phyloP scores from a whole-genome alignment of 2,113 vertebrate genomes.

The Otis tarda region DNA sequence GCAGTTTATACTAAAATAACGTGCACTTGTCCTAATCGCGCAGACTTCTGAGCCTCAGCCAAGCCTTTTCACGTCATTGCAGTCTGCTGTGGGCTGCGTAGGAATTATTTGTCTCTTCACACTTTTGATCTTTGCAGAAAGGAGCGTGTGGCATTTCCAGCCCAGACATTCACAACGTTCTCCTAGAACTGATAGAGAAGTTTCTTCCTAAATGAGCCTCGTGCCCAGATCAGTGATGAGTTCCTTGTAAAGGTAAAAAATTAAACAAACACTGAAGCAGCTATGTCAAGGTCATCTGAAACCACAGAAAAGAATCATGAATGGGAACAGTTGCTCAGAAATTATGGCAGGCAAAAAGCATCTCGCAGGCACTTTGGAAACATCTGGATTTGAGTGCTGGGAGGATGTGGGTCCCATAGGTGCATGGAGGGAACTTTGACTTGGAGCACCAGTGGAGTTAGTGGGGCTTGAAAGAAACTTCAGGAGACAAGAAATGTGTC shows the following conservation, averaged over 20 bases:
- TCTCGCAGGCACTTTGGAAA: neutral
- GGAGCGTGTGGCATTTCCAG: constrained; percentile 4
- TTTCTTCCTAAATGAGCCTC: neutral
- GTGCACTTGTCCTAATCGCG: neutral
- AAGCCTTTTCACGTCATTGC: constrained; percentile 8
- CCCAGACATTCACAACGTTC: neutral
- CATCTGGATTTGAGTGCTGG: fast-evolving
- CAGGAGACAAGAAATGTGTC: neutral
- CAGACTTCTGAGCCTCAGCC: neutral
- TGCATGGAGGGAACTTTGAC: neutral
- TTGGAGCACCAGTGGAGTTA: neutral
- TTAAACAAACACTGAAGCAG: neutral
- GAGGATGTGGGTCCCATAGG: neutral
- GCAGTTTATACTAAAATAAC: constrained; percentile 39
- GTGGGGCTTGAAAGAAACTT: neutral
- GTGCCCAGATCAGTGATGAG: neutral
- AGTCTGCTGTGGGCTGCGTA: neutral
- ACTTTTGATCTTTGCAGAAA: constrained; percentile 29
- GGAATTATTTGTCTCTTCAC: constrained; percentile 32
- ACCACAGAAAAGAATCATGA: fast-evolving
- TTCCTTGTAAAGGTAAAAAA: neutral
- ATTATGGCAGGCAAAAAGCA: neutral
- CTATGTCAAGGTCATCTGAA: neutral
- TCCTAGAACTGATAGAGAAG: fast-evolving
- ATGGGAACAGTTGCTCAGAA: neutral